These are phyloP conservation scores for Pipistrellus kuhlii DNA, from an alignment of 2,797 vertebrate genomes.

Conservation along the genomic window DNA sequence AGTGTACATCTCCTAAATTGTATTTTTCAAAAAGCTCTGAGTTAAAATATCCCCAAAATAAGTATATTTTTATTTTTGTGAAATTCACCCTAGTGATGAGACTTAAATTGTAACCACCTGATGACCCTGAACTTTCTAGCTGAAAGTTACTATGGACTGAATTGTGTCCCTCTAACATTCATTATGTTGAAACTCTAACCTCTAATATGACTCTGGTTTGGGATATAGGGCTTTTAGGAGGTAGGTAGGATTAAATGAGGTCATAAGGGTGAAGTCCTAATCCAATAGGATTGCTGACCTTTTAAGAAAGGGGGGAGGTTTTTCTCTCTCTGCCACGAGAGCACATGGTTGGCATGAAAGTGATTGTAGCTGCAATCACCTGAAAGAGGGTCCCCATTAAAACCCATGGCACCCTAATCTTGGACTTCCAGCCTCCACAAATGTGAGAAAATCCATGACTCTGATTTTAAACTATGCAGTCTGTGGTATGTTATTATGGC, in stretches of 20 bases:
- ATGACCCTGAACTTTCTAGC: neutral
- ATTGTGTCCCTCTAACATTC: slow-evolving; percentile 5
- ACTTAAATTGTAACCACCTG: slow-evolving; percentile 39
- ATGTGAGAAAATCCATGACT: slow-evolving; percentile 1
- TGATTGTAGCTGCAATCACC: neutral
- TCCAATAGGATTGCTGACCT: neutral
- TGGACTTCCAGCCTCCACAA: neutral
- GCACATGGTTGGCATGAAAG: neutral
- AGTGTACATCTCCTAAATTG: neutral
- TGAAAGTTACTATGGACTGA: slow-evolving; percentile 4
- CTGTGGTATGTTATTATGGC: slow-evolving; percentile 18
- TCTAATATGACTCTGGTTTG: neutral
- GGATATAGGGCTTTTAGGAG: neutral
- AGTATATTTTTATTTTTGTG: slow-evolving; percentile 59
- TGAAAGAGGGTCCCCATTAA: neutral
- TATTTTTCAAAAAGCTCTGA: neutral
- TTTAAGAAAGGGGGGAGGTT: neutral
- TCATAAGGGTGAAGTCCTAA: neutral
- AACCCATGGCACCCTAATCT: neutral
- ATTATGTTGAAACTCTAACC: slow-evolving; percentile 1
- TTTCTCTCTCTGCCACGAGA: neutral
- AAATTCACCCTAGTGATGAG: neutral
- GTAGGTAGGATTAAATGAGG: neutral
- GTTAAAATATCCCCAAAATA: slow-evolving; percentile 26
- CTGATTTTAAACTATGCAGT: neutral